A percentile compares a stretch with the other conserved stretches of the same genome.
Evolutionary conservation across 2,113 vertebrate species (phyloP).

Genomic region (Monopterus albus): DNA sequence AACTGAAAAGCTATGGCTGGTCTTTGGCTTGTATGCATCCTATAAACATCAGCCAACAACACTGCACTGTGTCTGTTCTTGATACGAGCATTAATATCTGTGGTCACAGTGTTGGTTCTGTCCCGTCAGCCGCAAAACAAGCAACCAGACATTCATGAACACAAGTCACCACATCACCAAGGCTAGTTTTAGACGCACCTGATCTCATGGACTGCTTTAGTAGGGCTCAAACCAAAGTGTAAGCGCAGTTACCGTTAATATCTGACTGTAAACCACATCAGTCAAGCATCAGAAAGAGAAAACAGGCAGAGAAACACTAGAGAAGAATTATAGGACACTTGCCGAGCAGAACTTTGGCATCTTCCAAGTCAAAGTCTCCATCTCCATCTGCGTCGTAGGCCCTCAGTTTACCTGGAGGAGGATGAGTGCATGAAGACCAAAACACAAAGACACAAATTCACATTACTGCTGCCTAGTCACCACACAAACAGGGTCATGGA

Average conservation of each 20-base stretch:
- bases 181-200: background rate
- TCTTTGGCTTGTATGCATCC: too few species aligned
- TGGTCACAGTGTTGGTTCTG: too few species aligned
- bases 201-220: background rate
- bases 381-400: slow-evolving; percentile 95
- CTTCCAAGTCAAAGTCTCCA: slow-evolving; percentile 96
- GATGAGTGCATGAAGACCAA: too few species aligned
- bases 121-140: too few species aligned
- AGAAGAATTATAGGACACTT: slow-evolving; percentile 76
- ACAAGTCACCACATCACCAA: too few species aligned
- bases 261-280: slow-evolving; percentile 33
- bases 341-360: slow-evolving; percentile 95
- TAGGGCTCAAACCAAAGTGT: background rate
- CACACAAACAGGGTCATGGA: too few species aligned
- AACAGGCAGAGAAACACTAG: background rate
- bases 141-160: too few species aligned
- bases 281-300: background rate
- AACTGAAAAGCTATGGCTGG: too few species aligned
- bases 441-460: background rate
- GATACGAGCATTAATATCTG: too few species aligned
- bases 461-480: background rate
- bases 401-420: slow-evolving; percentile 88
- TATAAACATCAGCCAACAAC: too few species aligned
- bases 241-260: background rate
- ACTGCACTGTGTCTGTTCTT: too few species aligned